Evolutionary conservation across 2,888 invertebrate species (phyloP).

Genomic region (Lamproptera curius): DNA sequence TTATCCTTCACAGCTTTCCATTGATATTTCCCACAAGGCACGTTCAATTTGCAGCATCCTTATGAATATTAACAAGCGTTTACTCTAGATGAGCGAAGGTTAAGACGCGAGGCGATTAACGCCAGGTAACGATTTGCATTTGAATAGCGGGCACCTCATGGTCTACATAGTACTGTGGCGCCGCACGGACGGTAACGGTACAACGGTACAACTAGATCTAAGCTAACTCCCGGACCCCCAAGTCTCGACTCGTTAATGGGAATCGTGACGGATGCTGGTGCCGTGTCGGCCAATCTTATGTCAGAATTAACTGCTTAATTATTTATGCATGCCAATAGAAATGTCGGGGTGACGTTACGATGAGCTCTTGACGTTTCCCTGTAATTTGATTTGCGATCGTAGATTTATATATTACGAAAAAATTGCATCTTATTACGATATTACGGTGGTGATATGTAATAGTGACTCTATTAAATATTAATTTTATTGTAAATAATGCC

Average conservation of each 20-base stretch:
- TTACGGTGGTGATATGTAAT: too few relatives aligned
- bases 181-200: constrained; percentile 68
- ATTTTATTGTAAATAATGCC: too few relatives aligned
- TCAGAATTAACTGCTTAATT: constrained; percentile 5
- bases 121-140: constrained; percentile 26
- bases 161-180: constrained; percentile 45
- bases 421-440: too few relatives aligned
- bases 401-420: too few relatives aligned
- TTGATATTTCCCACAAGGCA: too few relatives aligned
- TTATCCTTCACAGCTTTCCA: too few relatives aligned
- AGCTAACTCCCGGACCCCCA: constrained; percentile 45
- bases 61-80: not conserved
- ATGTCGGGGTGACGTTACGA: not conserved
- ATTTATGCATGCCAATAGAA: too few relatives aligned
- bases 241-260: constrained; percentile 40
- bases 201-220: constrained; percentile 65
- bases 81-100: not conserved
- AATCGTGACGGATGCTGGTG: constrained; percentile 26
- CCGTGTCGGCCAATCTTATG: constrained; percentile 23
- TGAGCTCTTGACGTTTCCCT: too few relatives aligned
- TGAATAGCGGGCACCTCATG: constrained; percentile 24
- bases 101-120: constrained; percentile 3
- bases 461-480: too few relatives aligned
- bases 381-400: too few relatives aligned
- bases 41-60: too few relatives aligned